Percentiles rank a stretch among this genome's conserved stretches.
phyloP scores from a whole-genome alignment of 2,797 vertebrate species.

The Australoheros facetus region DNA sequence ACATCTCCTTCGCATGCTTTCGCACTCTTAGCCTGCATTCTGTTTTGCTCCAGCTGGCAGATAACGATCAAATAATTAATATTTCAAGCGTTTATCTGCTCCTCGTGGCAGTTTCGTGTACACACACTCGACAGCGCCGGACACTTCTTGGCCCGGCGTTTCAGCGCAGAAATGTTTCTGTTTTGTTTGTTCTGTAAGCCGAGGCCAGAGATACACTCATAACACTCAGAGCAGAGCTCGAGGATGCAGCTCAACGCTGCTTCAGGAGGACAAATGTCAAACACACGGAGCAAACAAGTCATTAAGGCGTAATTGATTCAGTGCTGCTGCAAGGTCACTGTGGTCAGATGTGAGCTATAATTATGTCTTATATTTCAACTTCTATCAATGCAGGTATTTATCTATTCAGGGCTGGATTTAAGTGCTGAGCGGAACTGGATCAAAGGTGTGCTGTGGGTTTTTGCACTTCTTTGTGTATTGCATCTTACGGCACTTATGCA shows the following conservation, averaged over 20 bases:
- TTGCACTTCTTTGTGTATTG: background rate
- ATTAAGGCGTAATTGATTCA: conserved; percentile 26
- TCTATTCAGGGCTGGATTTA: background rate
- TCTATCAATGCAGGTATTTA: conserved; percentile 2
- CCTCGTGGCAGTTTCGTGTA: conserved; percentile 60
- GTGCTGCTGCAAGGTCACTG: conserved; percentile 3
- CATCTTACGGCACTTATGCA: background rate
- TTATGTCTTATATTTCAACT: conserved; percentile 12
- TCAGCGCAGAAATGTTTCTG: conserved; percentile 33
- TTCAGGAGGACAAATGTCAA: conserved; percentile 5
- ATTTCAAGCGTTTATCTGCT: conserved; percentile 64
- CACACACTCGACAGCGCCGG: conserved; percentile 41
- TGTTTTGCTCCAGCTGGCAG: conserved; percentile 43
- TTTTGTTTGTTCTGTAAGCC: conserved; percentile 48
- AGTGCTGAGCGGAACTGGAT: background rate
- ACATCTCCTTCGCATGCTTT: background rate
- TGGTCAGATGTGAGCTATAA: background rate
- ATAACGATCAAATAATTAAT: conserved; percentile 68
- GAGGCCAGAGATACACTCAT: conserved; percentile 8
- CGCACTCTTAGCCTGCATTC: conserved; percentile 13
- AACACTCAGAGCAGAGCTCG: background rate
- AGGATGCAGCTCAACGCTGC: background rate
- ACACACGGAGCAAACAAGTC: conserved; percentile 22
- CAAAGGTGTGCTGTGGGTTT: background rate
- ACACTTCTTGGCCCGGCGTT: conserved; percentile 31